Evolutionary conservation across 2,797 vertebrate genomes (phyloP).

Genomic region (Spatula clypeata): DNA sequence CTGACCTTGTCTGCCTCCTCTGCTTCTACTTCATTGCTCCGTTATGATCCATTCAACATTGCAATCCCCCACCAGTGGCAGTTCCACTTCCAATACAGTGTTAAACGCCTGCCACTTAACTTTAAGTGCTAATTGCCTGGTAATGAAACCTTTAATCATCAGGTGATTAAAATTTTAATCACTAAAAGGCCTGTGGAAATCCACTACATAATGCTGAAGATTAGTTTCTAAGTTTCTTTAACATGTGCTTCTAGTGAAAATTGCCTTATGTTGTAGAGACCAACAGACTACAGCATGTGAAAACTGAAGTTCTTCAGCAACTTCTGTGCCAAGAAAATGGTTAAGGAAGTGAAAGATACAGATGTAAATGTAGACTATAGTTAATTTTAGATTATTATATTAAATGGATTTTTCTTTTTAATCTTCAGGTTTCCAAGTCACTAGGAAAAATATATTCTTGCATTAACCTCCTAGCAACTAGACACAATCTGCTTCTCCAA

Average conservation of each 20-base stretch:
- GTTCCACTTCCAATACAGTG: conserved; percentile 11
- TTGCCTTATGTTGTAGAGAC: conserved; percentile 18
- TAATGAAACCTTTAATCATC: conserved; percentile 79
- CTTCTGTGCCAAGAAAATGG: conserved; percentile 9
- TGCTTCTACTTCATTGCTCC: neutral
- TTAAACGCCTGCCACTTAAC: conserved; percentile 62
- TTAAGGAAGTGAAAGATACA: conserved; percentile 10
- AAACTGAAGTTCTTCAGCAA: conserved; percentile 35
- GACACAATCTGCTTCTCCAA: neutral
- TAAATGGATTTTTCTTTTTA: neutral
- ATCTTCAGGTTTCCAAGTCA: neutral
- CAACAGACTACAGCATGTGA: neutral
- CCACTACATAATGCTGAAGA: conserved; percentile 61
- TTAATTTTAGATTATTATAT: neutral
- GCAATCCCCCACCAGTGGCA: neutral
- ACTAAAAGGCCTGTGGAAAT: conserved; percentile 62
- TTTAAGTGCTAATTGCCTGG: conserved; percentile 73
- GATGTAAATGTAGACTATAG: conserved; percentile 25
- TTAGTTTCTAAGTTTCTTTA: conserved; percentile 67
- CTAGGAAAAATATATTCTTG: neutral
- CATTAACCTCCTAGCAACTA: neutral
- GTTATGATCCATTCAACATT: neutral
- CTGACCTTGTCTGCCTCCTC: neutral
- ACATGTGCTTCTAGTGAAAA: conserved; percentile 33
- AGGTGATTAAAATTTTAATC: conserved; percentile 80